Conservation (phyloP, 2,888 invertebrate genomes). For the Heliconius ismenius region DNA sequence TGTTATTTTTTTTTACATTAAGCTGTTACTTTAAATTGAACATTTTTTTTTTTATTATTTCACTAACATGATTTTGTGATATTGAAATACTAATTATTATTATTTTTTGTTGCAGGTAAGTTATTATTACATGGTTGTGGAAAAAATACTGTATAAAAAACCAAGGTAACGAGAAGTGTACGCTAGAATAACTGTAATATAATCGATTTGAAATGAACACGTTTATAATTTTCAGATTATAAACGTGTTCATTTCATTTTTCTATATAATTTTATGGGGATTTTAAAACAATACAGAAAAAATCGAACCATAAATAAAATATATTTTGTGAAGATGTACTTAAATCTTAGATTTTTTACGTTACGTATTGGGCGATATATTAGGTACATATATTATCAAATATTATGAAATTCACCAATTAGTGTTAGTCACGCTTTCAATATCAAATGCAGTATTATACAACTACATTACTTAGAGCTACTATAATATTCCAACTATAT, state of each 20-base stretch:
- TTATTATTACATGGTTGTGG: background rate
- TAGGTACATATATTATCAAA: background rate
- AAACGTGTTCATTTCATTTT: no score
- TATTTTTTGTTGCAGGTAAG: slow-evolving; percentile 13
- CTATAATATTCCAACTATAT: background rate
- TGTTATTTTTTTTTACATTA: no score
- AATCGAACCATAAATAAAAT: background rate
- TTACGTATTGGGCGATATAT: no score
- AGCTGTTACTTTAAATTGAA: no score
- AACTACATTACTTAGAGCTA: background rate
- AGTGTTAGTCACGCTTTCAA: background rate
- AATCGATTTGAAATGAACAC: background rate
- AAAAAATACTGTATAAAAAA: no score
- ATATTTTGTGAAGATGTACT: background rate
- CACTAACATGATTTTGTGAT: background rate
- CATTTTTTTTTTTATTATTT: no score
- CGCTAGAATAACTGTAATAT: background rate
- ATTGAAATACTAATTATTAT: background rate
- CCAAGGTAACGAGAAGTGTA: no score
- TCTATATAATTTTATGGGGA: background rate
- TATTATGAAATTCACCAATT: background rate
- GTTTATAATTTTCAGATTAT: background rate
- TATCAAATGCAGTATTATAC: background rate
- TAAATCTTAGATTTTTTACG: background rate
- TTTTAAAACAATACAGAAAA: background rate